phyloP scores from a whole-genome alignment of 2,888 invertebrate genomes.

The Scotopteryx bipunctaria region DNA sequence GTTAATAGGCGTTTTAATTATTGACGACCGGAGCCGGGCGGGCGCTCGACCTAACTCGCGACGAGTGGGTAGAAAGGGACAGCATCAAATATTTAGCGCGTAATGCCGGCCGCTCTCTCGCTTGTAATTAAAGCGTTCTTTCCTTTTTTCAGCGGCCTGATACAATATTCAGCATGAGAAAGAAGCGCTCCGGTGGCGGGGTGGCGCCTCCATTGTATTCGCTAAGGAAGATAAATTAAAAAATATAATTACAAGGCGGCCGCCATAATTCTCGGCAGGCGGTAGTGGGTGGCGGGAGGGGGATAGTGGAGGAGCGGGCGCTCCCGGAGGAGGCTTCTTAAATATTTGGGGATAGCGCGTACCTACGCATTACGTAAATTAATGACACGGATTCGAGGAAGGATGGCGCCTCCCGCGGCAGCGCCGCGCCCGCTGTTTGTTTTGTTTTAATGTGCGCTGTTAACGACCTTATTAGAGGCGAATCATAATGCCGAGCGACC shows the following conservation, averaged over 20 bases:
- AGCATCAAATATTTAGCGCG: slow-evolving; percentile 82
- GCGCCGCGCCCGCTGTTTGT: slow-evolving; percentile 64
- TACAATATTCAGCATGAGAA: slow-evolving; percentile 84
- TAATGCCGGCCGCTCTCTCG: slow-evolving; percentile 80
- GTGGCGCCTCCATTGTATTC: slow-evolving; percentile 84
- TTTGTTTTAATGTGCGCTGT: slow-evolving; percentile 82
- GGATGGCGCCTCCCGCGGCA: slow-evolving; percentile 74
- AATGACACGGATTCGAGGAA: slow-evolving; percentile 84
- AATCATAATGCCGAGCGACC: slow-evolving; percentile 59
- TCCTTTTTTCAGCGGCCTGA: slow-evolving; percentile 83
- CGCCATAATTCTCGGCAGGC: slow-evolving; percentile 85
- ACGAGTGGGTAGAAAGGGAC: slow-evolving; percentile 66
- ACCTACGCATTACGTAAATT: slow-evolving; percentile 84
- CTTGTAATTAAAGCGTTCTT: slow-evolving; percentile 83
- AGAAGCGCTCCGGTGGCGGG: slow-evolving; percentile 81
- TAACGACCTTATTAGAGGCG: slow-evolving; percentile 81
- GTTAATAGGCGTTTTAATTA: slow-evolving; percentile 82
- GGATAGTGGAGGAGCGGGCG: slow-evolving; percentile 80
- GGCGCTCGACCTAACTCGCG: slow-evolving; percentile 33
- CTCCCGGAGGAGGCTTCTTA: slow-evolving; percentile 84
- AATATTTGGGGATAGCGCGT: slow-evolving; percentile 84
- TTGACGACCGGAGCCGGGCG: slow-evolving; percentile 60
- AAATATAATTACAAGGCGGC: slow-evolving; percentile 87
- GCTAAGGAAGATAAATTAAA: slow-evolving; percentile 89
- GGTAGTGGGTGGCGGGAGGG: slow-evolving; percentile 65